Conservation (phyloP, 30 jellyfish, hydroid and myxozoan species). For the Haliclystus octoradiatus region DNA sequence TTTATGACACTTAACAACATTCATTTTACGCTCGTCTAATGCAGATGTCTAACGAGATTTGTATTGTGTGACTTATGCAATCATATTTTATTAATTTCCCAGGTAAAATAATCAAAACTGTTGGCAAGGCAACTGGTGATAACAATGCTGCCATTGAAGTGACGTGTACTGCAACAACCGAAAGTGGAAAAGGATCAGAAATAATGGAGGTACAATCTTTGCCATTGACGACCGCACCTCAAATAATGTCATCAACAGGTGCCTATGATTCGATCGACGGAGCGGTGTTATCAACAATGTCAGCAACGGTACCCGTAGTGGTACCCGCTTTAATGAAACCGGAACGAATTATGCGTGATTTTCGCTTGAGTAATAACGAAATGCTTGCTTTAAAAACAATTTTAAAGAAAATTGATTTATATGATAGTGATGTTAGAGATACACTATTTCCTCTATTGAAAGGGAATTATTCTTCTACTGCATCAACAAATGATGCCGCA, state of each 20-base stretch:
- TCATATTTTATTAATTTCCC: neutral
- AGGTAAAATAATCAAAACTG: neutral
- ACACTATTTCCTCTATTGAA: conserved; percentile 50
- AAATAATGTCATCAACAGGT: neutral
- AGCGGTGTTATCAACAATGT: neutral
- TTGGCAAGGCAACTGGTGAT: conserved; percentile 1
- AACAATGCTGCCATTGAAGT: neutral
- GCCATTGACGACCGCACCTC: neutral
- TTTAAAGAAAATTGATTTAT: conserved; percentile 71
- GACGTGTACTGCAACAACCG: neutral
- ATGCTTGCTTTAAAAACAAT: conserved; percentile 68
- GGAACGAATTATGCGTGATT: conserved; percentile 90
- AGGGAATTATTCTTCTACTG: neutral
- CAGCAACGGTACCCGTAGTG: too few relatives aligned
- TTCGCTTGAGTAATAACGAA: conserved; percentile 60
- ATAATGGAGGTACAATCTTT: neutral
- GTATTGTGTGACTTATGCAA: too few relatives aligned
- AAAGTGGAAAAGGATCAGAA: neutral
- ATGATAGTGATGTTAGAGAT: conserved; percentile 73
- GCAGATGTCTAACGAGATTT: too few relatives aligned
- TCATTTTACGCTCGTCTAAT: too few relatives aligned
- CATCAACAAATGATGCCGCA: conserved; percentile 6
- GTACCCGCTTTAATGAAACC: conserved; percentile 1
- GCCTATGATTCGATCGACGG: neutral
- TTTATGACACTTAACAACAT: too few relatives aligned